Evolutionary conservation across 2,888 invertebrate species (phyloP).

Genomic region (Catocala sponsa): DNA sequence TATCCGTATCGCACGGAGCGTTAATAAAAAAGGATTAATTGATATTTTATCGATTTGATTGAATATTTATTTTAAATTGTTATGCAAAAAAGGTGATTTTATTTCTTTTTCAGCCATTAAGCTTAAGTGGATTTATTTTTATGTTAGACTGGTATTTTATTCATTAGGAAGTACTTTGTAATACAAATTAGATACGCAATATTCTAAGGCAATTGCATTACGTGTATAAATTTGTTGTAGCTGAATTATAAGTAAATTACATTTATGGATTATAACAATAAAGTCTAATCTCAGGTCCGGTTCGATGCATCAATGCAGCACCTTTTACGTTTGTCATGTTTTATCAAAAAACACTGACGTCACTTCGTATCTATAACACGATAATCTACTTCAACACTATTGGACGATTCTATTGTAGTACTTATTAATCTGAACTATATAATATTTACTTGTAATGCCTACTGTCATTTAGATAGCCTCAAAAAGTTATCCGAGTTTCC

Average conservation of each 20-base stretch:
- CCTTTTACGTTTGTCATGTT: constrained; percentile 26
- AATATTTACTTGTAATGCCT: background rate
- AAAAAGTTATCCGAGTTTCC: no score
- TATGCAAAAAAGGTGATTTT: background rate
- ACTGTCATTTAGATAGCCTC: no score
- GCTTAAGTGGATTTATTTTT: background rate
- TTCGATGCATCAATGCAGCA: constrained; percentile 28
- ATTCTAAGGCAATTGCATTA: background rate
- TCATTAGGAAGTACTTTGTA: background rate
- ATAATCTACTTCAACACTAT: constrained; percentile 46
- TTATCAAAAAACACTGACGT: constrained; percentile 49
- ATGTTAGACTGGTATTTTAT: background rate
- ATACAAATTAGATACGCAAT: constrained; percentile 1
- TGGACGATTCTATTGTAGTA: constrained; percentile 36
- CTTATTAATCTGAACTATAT: constrained; percentile 17
- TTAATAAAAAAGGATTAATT: constrained; percentile 21
- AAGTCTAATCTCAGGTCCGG: constrained; percentile 30
- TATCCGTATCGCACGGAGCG: constrained; percentile 19
- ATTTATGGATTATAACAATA: constrained; percentile 22
- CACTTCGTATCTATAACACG: constrained; percentile 33
- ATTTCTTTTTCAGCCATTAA: background rate
- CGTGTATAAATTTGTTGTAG: background rate
- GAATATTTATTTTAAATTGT: background rate
- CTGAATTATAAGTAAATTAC: constrained; percentile 8
- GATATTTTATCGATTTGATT: constrained; percentile 3